These are phyloP conservation scores for Gallinago stenura DNA, from an alignment of 2,797 vertebrate genomes.

Conservation along the genomic window DNA sequence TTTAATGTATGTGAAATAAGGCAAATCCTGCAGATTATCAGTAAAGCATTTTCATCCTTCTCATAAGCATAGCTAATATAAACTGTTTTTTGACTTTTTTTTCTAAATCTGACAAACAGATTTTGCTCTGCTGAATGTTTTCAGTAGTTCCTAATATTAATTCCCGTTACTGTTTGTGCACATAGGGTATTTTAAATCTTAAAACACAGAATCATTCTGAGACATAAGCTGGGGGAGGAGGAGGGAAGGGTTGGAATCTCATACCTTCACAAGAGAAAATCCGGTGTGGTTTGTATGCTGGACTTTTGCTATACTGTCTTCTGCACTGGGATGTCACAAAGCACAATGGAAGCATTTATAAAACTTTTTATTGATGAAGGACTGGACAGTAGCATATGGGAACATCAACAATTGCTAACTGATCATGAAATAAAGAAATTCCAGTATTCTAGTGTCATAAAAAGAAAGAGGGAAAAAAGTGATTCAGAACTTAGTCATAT, in stretches of 20 bases:
- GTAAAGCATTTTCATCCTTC: conserved; percentile 19
- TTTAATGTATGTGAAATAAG: not conserved
- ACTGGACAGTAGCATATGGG: conserved; percentile 87
- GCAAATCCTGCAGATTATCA: conserved; percentile 27
- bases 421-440: conserved; percentile 94
- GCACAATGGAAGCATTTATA: conserved; percentile 90
- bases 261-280: conserved; percentile 58
- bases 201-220: conserved; percentile 23
- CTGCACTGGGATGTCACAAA: conserved; percentile 76
- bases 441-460: conserved; percentile 87
- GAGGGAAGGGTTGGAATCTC: not conserved
- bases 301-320: conserved; percentile 78
- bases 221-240: not conserved
- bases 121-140: not conserved
- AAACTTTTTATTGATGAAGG: conserved; percentile 89
- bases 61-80: conserved; percentile 15
- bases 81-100: not conserved
- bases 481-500: conserved; percentile 94
- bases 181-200: not conserved
- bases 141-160: not conserved
- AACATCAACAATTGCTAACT: conserved; percentile 89
- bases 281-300: conserved; percentile 69
- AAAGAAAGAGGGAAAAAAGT: conserved; percentile 84
- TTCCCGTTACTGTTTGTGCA: not conserved
- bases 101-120: not conserved